A percentile compares a stretch with the other conserved stretches of the same genome.
These are phyloP conservation scores for Syrphus vitripennis DNA, from an alignment of 2,888 invertebrate genomes.

Conservation along the genomic window DNA sequence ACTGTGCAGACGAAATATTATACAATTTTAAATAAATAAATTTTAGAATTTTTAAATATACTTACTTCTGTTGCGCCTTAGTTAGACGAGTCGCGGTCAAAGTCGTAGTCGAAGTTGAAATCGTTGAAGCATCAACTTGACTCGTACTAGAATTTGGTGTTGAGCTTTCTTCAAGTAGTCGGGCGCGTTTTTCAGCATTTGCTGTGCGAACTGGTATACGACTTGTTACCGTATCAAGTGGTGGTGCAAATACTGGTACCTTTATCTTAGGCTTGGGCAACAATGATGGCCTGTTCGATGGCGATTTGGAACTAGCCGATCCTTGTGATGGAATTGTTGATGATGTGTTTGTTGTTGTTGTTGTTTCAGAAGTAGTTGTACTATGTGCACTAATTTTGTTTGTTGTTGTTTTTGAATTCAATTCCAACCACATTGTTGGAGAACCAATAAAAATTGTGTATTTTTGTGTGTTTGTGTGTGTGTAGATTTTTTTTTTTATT, in stretches of 20 bases:
- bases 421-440: conserved; percentile 34
- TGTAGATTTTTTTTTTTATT: conserved; percentile 38
- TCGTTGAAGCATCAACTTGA: conserved; percentile 42
- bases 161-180: conserved; percentile 73
- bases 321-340: conserved; percentile 53
- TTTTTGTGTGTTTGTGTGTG: not conserved
- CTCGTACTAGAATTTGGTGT: conserved; percentile 14
- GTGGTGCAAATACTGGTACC: conserved; percentile 72
- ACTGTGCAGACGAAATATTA: conserved; percentile 31
- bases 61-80: conserved; percentile 67
- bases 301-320: conserved; percentile 40
- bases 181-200: conserved; percentile 79
- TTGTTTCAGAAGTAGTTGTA: conserved; percentile 64
- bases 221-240: conserved; percentile 74
- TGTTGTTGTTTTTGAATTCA: not conserved
- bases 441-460: not conserved
- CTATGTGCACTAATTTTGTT: conserved; percentile 52
- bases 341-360: conserved; percentile 51
- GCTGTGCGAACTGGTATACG: conserved; percentile 80
- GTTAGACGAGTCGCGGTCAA: conserved; percentile 34
- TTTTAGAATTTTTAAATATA: not conserved
- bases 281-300: conserved; percentile 77
- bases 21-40: not conserved
- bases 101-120: conserved; percentile 51
- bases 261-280: conserved; percentile 80